These are phyloP conservation scores for Polydesmus complanatus DNA, from an alignment of 2,888 invertebrate species.

Conservation along the genomic window DNA sequence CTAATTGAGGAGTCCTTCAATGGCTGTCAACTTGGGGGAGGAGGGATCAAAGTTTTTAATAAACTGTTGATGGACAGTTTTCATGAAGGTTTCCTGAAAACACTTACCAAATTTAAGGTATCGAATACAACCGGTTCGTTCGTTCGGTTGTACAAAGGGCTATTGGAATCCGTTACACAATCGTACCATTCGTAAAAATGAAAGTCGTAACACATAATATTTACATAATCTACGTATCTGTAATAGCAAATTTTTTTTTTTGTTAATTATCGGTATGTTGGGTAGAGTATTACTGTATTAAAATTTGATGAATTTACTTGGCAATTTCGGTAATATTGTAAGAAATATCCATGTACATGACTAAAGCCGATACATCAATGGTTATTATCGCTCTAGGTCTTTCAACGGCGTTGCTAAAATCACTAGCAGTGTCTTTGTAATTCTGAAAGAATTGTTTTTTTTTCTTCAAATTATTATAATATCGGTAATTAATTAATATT, in stretches of 20 bases:
- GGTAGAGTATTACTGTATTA: not conserved
- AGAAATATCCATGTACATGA: constrained; percentile 54
- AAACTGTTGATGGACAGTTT: too few species aligned
- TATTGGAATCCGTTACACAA: constrained; percentile 72
- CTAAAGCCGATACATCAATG: constrained; percentile 64
- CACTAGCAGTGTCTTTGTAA: not conserved
- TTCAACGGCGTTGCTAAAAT: not conserved
- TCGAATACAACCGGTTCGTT: constrained; percentile 49
- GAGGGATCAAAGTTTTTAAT: too few species aligned
- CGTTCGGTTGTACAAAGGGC: constrained; percentile 53
- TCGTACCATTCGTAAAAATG: constrained; percentile 60
- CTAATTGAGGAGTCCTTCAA: not conserved
- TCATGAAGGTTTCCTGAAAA: too few species aligned
- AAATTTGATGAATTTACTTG: constrained; percentile 37
- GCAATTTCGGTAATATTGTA: constrained; percentile 67
- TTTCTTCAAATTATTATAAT: too few species aligned
- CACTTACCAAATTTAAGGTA: constrained; percentile 49
- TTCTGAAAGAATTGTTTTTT: too few species aligned
- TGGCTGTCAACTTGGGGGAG: too few species aligned
- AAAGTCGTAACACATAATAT: constrained; percentile 85
- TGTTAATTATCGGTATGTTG: not conserved
- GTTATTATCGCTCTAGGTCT: constrained; percentile 40
- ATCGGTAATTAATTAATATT: too few species aligned
- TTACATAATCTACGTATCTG: constrained; percentile 64
- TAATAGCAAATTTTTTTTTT: constrained; percentile 22